Percentiles rank a stretch among this genome's conserved stretches.
These are phyloP conservation scores for Dioctria rufipes DNA, from an alignment of 2,888 invertebrate species.

Conservation along the genomic window DNA sequence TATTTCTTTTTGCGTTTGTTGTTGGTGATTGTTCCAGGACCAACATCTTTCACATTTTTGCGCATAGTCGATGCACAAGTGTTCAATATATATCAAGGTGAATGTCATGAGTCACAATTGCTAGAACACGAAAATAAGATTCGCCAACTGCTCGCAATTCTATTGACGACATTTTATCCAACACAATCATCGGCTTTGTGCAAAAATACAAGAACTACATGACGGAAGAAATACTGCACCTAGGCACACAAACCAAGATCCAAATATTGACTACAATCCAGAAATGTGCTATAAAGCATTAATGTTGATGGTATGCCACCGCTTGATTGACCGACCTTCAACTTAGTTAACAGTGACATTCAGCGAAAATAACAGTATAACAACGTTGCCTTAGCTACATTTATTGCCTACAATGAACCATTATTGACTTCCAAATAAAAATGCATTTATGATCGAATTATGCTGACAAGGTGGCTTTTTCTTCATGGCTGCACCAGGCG, in stretches of 20 bases:
- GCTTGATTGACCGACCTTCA: constrained; percentile 56
- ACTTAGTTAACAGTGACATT: no score
- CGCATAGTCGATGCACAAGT: neutral
- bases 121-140: constrained; percentile 46
- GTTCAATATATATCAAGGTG: constrained; percentile 60
- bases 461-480: no score
- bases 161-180: no score
- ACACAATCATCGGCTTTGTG: constrained; percentile 46
- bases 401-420: constrained; percentile 44
- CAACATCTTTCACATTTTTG: neutral
- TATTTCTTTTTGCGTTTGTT: no score
- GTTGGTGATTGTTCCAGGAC: constrained; percentile 17
- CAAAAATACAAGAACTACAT: constrained; percentile 55
- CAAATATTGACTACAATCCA: constrained; percentile 39
- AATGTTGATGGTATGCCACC: constrained; percentile 54
- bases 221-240: constrained; percentile 55
- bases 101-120: constrained; percentile 11
- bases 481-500: no score
- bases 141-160: constrained; percentile 56
- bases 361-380: constrained; percentile 27
- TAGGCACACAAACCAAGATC: constrained; percentile 9
- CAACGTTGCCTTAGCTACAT: constrained; percentile 45
- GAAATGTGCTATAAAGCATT: constrained; percentile 54
- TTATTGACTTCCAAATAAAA: no score
- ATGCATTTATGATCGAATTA: no score